phyloP scores from a whole-genome alignment of 1,140 invertebrate genomes.

The Zaprionus taronus region DNA sequence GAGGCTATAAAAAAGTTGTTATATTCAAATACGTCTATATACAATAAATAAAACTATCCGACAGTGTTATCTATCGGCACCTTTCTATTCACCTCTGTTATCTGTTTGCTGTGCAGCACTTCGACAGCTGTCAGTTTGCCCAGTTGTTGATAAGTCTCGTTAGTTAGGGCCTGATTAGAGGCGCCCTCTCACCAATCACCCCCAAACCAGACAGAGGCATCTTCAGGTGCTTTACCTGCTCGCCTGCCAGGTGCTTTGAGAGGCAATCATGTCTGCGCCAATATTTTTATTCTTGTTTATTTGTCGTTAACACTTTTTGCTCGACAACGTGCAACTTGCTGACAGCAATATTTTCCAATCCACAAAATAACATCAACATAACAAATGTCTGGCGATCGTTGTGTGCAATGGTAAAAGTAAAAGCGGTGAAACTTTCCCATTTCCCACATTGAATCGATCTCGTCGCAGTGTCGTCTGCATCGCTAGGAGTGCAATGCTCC shows the following conservation, averaged over 20 bases:
- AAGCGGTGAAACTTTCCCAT: constrained; percentile 83
- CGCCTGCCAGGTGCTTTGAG: constrained; percentile 7
- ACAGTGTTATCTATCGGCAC: neutral
- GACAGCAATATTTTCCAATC: constrained; percentile 45
- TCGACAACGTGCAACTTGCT: constrained; percentile 32
- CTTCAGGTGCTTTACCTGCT: neutral
- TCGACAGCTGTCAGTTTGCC: constrained; percentile 29
- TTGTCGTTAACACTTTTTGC: constrained; percentile 52
- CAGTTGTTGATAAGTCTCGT: constrained; percentile 8
- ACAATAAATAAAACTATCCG: constrained; percentile 2
- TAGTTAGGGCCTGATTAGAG: constrained; percentile 17
- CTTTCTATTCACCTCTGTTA: constrained; percentile 17
- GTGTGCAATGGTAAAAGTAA: constrained; percentile 69
- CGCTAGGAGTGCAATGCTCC: constrained; percentile 63
- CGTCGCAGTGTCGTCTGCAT: constrained; percentile 55
- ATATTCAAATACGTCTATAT: constrained; percentile 1
- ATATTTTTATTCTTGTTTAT: constrained; percentile 69
- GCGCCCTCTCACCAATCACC: neutral
- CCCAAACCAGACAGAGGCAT: constrained; percentile 10
- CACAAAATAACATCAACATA: constrained; percentile 17
- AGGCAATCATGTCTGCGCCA: constrained; percentile 30
- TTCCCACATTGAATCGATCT: constrained; percentile 72
- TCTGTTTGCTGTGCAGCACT: constrained; percentile 6
- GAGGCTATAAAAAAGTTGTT: neutral
- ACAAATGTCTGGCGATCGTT: constrained; percentile 27